Evolutionary conservation across 2,888 invertebrate genomes (phyloP), one percentile per base, ranked within the genome.

Genomic region (Drosophila suboccidentalis): DNA sequence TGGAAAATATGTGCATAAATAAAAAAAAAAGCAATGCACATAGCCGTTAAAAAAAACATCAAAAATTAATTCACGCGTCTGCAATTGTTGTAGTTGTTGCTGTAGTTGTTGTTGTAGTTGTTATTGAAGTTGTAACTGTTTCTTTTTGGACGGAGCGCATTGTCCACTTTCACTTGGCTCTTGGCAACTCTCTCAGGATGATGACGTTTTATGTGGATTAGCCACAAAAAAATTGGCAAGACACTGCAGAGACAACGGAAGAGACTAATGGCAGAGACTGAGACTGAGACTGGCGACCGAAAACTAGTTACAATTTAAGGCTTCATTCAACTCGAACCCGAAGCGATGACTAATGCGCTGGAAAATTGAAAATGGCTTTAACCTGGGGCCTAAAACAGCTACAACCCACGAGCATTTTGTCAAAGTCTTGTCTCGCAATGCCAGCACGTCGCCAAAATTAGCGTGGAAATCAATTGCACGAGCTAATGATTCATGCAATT

Each of bases 11-110:
- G 55, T 66, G 64, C 62, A 73, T 36, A 63, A 22, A 64, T 41
- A 63, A 50, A 49, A 63, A n/a, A 50, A 49, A 49, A 63, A 44
- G 49, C 51, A 65, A 76, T 32, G 34, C 41, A 61, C 19, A 39
- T 22, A 44, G 46, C 9, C 50, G 55, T 62, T 64, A 47, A 53
- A 57, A 78, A 78, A 71, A 71, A 76, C 66, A 70, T 77, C 44
- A 66, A 82, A 82, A 84, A 82, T 84, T 69, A 78, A 80, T 84
- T 87, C 87, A 84, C 87, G 85, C 85, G 83, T 84, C 77, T 83
- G 71, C 75, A 84, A 58, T 81, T 81, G 64, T 49, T 55, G 41
- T 26, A 17, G 46, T 26, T 46, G n/a, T n/a, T n/a, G n/a, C n/a
- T n/a, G n/a, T n/a, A n/a, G n/a, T n/a, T n/a, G 26, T 29, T 81